A percentile compares a stretch with the other conserved stretches of the same genome.
phyloP scores from a whole-genome alignment of 1,140 invertebrate species.

The silkworm (Bombyx mori) region DNA sequence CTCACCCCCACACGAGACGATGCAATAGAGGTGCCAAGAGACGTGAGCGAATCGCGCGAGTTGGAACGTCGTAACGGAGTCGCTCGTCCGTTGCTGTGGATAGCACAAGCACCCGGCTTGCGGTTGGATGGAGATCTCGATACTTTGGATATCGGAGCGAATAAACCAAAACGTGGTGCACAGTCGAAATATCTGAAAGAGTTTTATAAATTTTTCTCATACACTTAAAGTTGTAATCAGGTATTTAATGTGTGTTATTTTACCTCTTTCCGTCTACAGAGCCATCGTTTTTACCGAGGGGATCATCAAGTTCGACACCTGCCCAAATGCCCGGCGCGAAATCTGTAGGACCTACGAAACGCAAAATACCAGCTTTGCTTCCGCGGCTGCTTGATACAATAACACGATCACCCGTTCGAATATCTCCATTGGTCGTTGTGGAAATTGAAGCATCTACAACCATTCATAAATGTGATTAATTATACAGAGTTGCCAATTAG shows the following conservation, averaged over 20 bases:
- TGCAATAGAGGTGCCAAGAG: conserved; percentile 81
- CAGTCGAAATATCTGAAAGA: conserved; percentile 93
- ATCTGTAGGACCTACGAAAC: conserved; percentile 88
- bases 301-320: conserved; percentile 94
- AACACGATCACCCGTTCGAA: conserved; percentile 91
- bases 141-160: conserved; percentile 92
- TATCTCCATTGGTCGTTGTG: conserved; percentile 72
- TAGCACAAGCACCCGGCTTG: conserved; percentile 75
- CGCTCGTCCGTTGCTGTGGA: conserved; percentile 75
- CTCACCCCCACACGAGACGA: conserved; percentile 69
- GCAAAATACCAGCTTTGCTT: conserved; percentile 89
- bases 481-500: too few species aligned
- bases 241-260: background rate
- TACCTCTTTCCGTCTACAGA: conserved; percentile 89
- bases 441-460: conserved; percentile 76
- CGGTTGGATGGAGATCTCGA: conserved; percentile 84
- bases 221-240: too few species aligned
- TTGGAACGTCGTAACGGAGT: conserved; percentile 79
- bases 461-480: too few species aligned
- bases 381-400: conserved; percentile 87
- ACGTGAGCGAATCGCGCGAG: conserved; percentile 89
- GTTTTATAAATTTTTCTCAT: too few species aligned
- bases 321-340: conserved; percentile 95
- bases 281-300: conserved; percentile 96
- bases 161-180: conserved; percentile 89